These are phyloP conservation scores for Boulengeromyrus knoepffleri DNA, from an alignment of 2,113 vertebrate species.

Conservation along the genomic window DNA sequence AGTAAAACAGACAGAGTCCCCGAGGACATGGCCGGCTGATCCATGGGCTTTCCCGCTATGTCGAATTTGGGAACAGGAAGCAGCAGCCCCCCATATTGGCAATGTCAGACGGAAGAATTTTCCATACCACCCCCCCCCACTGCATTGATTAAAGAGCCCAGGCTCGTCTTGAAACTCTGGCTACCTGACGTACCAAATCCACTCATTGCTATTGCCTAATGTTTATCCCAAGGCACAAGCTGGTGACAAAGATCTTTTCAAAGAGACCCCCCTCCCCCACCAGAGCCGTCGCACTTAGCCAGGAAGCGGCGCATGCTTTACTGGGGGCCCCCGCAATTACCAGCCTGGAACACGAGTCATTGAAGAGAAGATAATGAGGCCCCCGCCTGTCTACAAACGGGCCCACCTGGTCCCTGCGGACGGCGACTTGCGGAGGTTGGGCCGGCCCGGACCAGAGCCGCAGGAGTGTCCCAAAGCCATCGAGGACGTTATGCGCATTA, in stretches of 20 bases:
- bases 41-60: background rate
- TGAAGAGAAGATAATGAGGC: constrained; percentile 1
- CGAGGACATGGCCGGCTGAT: background rate
- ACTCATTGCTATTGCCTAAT: background rate
- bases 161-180: background rate
- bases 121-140: background rate
- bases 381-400: background rate
- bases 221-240: background rate
- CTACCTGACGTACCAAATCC: no score
- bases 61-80: constrained; percentile 1
- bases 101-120: background rate
- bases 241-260: background rate
- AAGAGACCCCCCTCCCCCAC: background rate
- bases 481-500: background rate
- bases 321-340: background rate
- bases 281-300: background rate
- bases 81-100: background rate
- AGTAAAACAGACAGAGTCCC: background rate
- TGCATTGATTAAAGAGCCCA: background rate
- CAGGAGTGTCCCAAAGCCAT: background rate
- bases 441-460: background rate
- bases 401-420: no score
- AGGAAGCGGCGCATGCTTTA: background rate
- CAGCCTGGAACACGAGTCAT: background rate
- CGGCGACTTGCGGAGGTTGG: background rate